These are phyloP conservation scores for Drosophila truncata DNA, from an alignment of 1,140 invertebrate species.

Conservation along the genomic window DNA sequence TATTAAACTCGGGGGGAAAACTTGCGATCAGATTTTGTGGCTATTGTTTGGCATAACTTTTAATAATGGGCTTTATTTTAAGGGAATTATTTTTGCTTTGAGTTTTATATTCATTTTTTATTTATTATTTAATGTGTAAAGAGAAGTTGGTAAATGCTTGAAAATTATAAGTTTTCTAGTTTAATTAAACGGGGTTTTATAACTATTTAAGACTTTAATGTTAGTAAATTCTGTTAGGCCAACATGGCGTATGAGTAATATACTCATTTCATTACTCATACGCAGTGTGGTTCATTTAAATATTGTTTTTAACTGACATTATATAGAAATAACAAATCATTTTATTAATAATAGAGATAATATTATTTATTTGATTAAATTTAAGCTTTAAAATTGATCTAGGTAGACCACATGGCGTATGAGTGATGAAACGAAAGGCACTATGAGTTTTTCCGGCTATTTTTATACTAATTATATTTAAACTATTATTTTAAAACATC, in stretches of 20 bases:
- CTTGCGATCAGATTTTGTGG: slow-evolving; percentile 16
- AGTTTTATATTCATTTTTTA: not conserved
- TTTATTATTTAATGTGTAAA: not conserved
- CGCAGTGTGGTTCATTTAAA: not conserved
- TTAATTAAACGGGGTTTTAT: not conserved
- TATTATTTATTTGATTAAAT: not conserved
- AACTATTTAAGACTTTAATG: not conserved
- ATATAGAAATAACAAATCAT: not conserved
- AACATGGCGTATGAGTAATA: slow-evolving; percentile 10
- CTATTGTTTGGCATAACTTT: slow-evolving; percentile 11
- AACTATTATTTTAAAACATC: too few relatives aligned
- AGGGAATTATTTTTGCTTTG: not conserved
- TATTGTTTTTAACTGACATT: not conserved
- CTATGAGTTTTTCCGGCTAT: too few relatives aligned
- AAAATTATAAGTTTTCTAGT: not conserved
- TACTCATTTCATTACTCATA: not conserved
- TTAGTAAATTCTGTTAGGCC: not conserved
- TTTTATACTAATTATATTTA: not conserved
- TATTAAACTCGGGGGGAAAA: slow-evolving; percentile 12
- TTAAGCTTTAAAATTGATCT: not conserved
- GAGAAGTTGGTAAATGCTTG: too few relatives aligned
- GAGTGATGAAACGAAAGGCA: too few relatives aligned
- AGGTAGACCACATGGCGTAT: too few relatives aligned
- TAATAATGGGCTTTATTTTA: not conserved
- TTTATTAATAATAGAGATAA: not conserved